phyloP scores from a whole-genome alignment of 2,797 vertebrate species.

The Hoplostethus atlanticus region DNA sequence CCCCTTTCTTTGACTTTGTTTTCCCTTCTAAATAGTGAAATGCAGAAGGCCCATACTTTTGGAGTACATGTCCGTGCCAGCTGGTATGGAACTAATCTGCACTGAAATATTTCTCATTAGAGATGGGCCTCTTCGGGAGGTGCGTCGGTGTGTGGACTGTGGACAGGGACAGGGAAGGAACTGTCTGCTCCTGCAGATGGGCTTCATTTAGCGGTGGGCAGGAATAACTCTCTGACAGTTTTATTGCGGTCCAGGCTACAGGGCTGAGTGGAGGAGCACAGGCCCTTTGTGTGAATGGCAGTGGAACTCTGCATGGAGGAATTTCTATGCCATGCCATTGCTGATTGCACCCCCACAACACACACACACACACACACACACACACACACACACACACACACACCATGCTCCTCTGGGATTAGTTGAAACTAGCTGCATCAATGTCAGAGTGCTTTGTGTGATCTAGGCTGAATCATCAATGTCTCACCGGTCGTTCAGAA shows the following conservation, averaged over 20 bases:
- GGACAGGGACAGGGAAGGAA: slow-evolving; percentile 59
- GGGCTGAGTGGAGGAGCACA: slow-evolving; percentile 36
- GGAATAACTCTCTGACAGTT: slow-evolving; percentile 74
- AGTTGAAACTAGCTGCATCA: slow-evolving; percentile 33
- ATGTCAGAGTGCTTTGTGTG: slow-evolving; percentile 17
- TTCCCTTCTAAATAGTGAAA: slow-evolving; percentile 45
- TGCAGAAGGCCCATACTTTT: slow-evolving; percentile 54
- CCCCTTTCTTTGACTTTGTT: slow-evolving; percentile 17
- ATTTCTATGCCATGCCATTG: slow-evolving; percentile 28
- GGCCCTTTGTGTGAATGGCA: slow-evolving; percentile 38
- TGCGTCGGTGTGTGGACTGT: slow-evolving; percentile 57
- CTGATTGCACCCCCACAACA: slow-evolving; percentile 46
- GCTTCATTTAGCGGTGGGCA: slow-evolving; percentile 67
- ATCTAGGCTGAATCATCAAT: slow-evolving; percentile 33
- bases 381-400: not conserved
- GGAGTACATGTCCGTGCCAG: slow-evolving; percentile 79
- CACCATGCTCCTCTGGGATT: slow-evolving; percentile 39
- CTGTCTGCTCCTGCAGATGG: slow-evolving; percentile 73
- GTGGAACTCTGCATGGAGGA: slow-evolving; percentile 34
- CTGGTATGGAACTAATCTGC: slow-evolving; percentile 86
- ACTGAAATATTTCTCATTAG: slow-evolving; percentile 86
- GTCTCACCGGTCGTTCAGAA: slow-evolving; percentile 19
- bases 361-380: slow-evolving; percentile 9
- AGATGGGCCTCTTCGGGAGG: slow-evolving; percentile 71
- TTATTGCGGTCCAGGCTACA: slow-evolving; percentile 52